phyloP scores from a whole-genome alignment of 2,888 invertebrate genomes.

The Orthosia cruda region DNA sequence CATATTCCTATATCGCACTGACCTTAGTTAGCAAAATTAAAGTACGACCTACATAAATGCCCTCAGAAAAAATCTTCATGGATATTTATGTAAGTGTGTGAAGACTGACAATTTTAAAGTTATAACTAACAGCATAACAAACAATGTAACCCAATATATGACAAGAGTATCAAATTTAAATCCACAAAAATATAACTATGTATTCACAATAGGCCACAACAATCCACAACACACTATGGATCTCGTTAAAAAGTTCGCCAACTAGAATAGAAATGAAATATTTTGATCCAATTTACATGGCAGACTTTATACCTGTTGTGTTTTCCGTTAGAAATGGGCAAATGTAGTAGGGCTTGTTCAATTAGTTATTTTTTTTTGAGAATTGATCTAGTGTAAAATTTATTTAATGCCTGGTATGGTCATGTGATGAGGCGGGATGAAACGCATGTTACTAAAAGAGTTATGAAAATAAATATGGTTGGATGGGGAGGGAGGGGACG shows the following conservation, averaged over 20 bases:
- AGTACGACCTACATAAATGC: no score
- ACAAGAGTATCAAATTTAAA: constrained; percentile 35
- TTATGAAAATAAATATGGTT: no score
- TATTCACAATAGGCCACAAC: constrained; percentile 25
- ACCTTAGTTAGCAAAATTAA: no score
- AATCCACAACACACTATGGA: constrained; percentile 19
- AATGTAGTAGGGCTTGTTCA: background rate
- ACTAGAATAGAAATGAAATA: constrained; percentile 46
- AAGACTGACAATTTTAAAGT: no score
- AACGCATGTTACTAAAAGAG: no score
- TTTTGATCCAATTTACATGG: constrained; percentile 45
- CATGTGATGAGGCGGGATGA: no score
- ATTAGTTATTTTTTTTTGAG: background rate
- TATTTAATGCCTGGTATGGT: no score
- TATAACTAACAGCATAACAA: background rate
- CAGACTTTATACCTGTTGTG: background rate
- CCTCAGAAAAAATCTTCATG: no score
- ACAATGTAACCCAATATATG: no score
- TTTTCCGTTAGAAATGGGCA: background rate
- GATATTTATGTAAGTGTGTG: no score
- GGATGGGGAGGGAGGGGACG: no score
- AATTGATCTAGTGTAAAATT: background rate
- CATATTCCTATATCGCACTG: no score
- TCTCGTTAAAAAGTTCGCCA: constrained; percentile 50
- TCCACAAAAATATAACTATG: constrained; percentile 27